Evolutionary conservation across 2,113 vertebrate species (phyloP).

Genomic region (Physeter macrocephalus): DNA sequence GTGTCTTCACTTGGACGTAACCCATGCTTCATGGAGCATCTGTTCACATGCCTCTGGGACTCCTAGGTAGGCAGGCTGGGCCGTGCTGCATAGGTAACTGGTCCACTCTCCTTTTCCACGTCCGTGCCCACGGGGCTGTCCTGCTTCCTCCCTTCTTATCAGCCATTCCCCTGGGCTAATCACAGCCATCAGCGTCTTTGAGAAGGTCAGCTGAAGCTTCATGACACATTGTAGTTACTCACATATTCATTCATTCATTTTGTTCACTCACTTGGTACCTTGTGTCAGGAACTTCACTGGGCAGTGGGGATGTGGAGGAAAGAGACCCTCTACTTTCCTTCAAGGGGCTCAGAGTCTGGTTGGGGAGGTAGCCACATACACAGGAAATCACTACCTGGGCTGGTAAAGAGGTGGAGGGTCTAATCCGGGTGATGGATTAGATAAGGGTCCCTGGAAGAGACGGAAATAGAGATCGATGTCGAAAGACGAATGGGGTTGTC

Average conservation of each 20-base stretch:
- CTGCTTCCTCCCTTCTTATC: not conserved
- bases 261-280: not conserved
- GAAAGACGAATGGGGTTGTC: not conserved
- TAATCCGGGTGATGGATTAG: not conserved
- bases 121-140: not conserved
- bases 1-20: not conserved
- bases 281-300: not conserved
- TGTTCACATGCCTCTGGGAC: not conserved
- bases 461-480: not conserved
- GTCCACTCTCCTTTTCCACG: not conserved
- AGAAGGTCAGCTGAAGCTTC: not conserved
- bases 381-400: not conserved
- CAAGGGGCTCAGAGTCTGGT: not conserved
- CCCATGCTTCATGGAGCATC: accelerated
- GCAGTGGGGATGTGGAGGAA: not conserved
- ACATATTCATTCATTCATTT: not conserved
- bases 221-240: not conserved
- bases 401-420: too few species aligned
- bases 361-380: not conserved
- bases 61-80: not conserved
- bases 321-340: not conserved
- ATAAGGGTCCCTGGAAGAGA: not conserved
- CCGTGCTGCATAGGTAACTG: accelerated
- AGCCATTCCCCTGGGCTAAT: not conserved
- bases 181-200: not conserved